Evolutionary conservation across 2,113 vertebrate genomes (phyloP), one percentile per base, ranked within the genome.

Genomic region (Recurvirostra avosetta): DNA sequence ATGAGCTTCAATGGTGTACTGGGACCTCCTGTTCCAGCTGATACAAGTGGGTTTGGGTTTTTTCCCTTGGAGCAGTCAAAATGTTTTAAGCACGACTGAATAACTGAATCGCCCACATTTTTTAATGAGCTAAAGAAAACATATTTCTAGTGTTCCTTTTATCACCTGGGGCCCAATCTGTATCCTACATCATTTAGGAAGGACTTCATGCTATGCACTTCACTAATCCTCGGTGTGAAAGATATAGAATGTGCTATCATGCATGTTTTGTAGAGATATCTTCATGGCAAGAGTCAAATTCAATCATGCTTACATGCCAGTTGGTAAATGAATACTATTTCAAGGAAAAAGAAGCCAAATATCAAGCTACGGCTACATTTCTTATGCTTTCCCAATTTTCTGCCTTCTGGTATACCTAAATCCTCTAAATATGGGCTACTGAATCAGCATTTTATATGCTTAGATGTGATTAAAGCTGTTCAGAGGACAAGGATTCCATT

Each of bases 401-500:
- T 87, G 89, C 78, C 49, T 73, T 85, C 75, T 94, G 78, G 56
- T 95, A 56, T 82, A 81, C 34, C 75, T 88, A 94, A 96, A 94
- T 90, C 85, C 63, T 86, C 82, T 88, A 80, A 97, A 88, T 72
- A 89, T 10, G 86, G 92, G 83, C 89, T 96, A 92, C 96, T 91
- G 92, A 96, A 96, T 96, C 91, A 94, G 94, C 73, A 96, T 94
- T 94, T 92, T 97, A 62, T 68, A 58, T 38, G 78, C 65, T 97
- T 61, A 67, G 36, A 88, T 83, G 36, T 88, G 66, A 94, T 93
- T 96, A 86, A 87, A 83, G 62, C 80, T 76, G 38, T 55, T 87
- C 55, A 76, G 74, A 91, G 70, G 71, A 92, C 94, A 94, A 9
- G 3, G 81, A 92, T 95, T 88, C 81, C 67, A 82, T 90, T 97